These are phyloP conservation scores for Brachionus rotundiformis DNA, from an alignment of 1,140 invertebrate species.

Conservation along the genomic window DNA sequence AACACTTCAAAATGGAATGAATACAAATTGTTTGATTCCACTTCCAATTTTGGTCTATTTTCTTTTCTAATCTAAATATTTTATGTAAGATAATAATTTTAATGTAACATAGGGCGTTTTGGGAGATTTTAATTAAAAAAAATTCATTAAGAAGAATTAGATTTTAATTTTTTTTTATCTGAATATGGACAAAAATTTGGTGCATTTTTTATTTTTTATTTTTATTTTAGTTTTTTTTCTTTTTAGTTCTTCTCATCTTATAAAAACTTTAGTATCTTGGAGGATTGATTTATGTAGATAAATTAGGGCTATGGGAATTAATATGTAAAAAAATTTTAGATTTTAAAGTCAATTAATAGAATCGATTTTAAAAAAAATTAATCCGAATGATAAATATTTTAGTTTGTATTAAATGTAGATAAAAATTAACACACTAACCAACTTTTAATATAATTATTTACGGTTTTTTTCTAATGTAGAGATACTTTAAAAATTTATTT, in stretches of 20 bases:
- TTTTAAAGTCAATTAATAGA: constrained; percentile 1
- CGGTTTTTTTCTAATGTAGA: too few relatives aligned
- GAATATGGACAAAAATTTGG: constrained; percentile 15
- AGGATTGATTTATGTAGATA: constrained; percentile 14
- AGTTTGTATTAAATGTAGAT: constrained; percentile 12
- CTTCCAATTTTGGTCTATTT: neutral
- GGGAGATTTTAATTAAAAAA: neutral
- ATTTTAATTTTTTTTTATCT: neutral
- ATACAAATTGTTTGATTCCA: constrained; percentile 36
- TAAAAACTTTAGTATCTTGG: constrained; percentile 8
- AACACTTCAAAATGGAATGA: constrained; percentile 36
- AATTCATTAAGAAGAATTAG: neutral
- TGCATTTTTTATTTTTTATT: neutral
- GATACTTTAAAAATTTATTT: too few relatives aligned
- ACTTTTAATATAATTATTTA: constrained; percentile 3
- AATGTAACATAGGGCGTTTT: neutral
- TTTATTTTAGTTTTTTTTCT: neutral
- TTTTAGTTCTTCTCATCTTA: neutral
- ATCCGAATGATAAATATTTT: constrained; percentile 39
- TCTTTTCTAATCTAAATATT: neutral
- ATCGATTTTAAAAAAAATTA: constrained; percentile 13
- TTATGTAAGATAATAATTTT: neutral
- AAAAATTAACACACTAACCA: neutral
- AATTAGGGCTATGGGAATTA: neutral
- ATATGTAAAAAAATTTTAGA: neutral